Conservation (phyloP, 2,888 invertebrate genomes). For the Tricholauxania praeusta region DNA sequence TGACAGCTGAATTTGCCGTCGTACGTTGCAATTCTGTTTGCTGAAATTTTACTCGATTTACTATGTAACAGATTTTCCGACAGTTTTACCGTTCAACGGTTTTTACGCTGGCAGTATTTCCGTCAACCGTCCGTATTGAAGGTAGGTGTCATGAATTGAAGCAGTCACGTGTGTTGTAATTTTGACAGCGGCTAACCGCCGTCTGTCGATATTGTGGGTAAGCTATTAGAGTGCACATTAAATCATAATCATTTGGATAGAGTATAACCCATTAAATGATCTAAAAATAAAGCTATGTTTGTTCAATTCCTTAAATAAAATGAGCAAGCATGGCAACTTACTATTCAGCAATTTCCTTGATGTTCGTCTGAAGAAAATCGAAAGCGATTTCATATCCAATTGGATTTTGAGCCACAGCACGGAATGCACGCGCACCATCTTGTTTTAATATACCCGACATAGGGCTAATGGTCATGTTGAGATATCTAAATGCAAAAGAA, state of each 20-base stretch:
- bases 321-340: conserved; percentile 49
- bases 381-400: conserved; percentile 74
- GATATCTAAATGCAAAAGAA: conserved; percentile 64
- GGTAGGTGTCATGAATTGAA: no score
- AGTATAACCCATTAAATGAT: neutral
- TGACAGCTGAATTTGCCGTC: no score
- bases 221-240: no score
- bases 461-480: conserved; percentile 69
- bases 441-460: conserved; percentile 73
- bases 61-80: no score
- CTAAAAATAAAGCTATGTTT: conserved; percentile 5
- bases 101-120: no score
- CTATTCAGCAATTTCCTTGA: conserved; percentile 67
- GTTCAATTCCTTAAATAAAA: neutral
- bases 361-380: conserved; percentile 69
- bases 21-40: no score
- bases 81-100: no score
- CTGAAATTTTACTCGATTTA: no score
- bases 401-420: conserved; percentile 72
- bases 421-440: conserved; percentile 73
- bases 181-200: no score
- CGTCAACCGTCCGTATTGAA: no score
- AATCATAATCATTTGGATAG: neutral
- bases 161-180: no score
- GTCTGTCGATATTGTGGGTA: no score